These are phyloP conservation scores for Semicossyphus pulcher DNA, from an alignment of 2,113 vertebrate species.

Conservation along the genomic window DNA sequence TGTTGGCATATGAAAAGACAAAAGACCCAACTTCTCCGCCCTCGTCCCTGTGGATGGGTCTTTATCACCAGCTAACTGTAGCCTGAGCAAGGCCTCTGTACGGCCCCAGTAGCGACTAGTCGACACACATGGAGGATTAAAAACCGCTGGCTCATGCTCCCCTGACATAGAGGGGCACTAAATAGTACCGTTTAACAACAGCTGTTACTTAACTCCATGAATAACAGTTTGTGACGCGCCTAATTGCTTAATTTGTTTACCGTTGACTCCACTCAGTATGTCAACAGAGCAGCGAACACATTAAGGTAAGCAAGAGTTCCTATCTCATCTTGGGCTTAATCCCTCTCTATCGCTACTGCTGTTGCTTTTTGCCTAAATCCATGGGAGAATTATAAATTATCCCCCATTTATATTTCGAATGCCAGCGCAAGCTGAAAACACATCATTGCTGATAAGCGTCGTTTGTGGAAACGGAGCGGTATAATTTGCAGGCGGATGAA, in stretches of 20 bases:
- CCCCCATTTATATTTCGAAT: constrained; percentile 72
- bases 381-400: constrained; percentile 71
- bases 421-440: constrained; percentile 71
- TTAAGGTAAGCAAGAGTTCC: constrained; percentile 62
- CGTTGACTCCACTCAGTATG: constrained; percentile 54
- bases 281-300: constrained; percentile 60
- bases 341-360: constrained; percentile 53
- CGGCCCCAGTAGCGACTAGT: constrained; percentile 38
- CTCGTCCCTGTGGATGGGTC: constrained; percentile 36
- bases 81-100: constrained; percentile 16
- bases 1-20: constrained; percentile 51
- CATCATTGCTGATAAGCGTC: constrained; percentile 75
- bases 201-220: constrained; percentile 73
- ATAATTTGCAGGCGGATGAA: constrained; percentile 75
- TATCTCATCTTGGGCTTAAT: constrained; percentile 67
- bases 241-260: constrained; percentile 80
- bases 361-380: constrained; percentile 63
- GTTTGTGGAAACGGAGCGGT: constrained; percentile 64
- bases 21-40: constrained; percentile 34
- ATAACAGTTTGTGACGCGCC: constrained; percentile 68
- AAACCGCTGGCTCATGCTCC: constrained; percentile 56
- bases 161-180: constrained; percentile 57
- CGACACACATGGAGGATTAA: constrained; percentile 45
- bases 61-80: constrained; percentile 39
- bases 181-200: constrained; percentile 73